phyloP scores from a whole-genome alignment of 1,140 invertebrate species.

The Drosophila micromelanica region DNA sequence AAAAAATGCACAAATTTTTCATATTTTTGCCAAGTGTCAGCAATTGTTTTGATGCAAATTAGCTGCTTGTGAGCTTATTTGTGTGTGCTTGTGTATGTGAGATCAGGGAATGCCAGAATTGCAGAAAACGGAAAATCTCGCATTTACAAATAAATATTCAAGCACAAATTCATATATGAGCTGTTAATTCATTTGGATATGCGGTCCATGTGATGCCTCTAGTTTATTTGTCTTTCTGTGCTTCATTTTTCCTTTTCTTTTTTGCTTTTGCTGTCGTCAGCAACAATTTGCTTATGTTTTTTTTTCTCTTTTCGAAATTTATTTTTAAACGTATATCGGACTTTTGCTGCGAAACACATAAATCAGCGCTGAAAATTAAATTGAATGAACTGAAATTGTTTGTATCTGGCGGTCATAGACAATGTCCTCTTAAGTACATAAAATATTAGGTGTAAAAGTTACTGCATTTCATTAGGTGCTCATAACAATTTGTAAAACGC shows the following conservation, averaged over 20 bases:
- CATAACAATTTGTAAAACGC: constrained; percentile 24
- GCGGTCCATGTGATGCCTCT: constrained; percentile 19
- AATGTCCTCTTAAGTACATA: constrained; percentile 8
- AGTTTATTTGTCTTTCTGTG: constrained; percentile 26
- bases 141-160: constrained; percentile 3
- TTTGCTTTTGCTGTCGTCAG: constrained; percentile 41
- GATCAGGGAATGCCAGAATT: constrained; percentile 23
- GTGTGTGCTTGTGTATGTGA: background rate
- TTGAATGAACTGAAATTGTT: background rate
- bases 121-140: constrained; percentile 28
- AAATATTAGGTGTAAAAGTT: background rate
- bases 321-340: constrained; percentile 18
- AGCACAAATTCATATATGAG: constrained; percentile 12
- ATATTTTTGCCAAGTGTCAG: constrained; percentile 21
- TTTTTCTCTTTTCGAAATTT: constrained; percentile 26
- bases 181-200: constrained; percentile 6
- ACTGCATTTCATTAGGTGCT: constrained; percentile 10
- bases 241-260: constrained; percentile 22
- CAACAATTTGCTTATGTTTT: constrained; percentile 49
- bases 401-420: background rate
- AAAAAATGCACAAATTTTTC: constrained; percentile 1
- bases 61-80: background rate
- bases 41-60: constrained; percentile 18
- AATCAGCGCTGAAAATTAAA: constrained; percentile 42
- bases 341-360: constrained; percentile 42